These are phyloP conservation scores for Hydropsyche tenuis DNA, from an alignment of 1,140 invertebrate species.

Conservation along the genomic window DNA sequence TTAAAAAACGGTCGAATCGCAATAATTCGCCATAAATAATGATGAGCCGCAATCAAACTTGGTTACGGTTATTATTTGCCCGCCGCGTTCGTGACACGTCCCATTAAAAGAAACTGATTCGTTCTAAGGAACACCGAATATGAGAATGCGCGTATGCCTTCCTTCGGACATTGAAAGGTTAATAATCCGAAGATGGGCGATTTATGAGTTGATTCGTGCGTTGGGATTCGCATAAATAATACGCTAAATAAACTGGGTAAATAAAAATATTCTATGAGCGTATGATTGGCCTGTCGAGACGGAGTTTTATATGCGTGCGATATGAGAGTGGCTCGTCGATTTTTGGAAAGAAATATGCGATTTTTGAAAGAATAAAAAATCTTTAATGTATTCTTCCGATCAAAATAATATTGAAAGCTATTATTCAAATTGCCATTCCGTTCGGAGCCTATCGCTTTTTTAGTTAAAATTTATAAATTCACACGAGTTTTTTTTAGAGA, in stretches of 20 bases:
- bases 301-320: background rate
- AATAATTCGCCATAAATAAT: constrained; percentile 15
- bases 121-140: too few species aligned
- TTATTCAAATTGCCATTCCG: background rate
- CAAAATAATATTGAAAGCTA: background rate
- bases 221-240: constrained; percentile 9
- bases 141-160: too few species aligned
- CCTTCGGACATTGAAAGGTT: too few species aligned
- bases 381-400: background rate
- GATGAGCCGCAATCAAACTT: constrained; percentile 10
- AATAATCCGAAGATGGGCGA: too few species aligned
- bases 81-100: background rate
- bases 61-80: background rate
- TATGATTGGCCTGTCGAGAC: background rate
- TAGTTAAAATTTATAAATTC: constrained; percentile 11
- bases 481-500: background rate
- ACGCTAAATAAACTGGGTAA: background rate
- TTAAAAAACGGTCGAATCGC: background rate
- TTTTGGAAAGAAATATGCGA: background rate
- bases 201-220: too few species aligned
- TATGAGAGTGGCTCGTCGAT: background rate
- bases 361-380: background rate
- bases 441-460: background rate
- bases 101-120: background rate
- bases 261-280: background rate